These are phyloP conservation scores for Cosmopolites sordidus DNA, from an alignment of 2,888 invertebrate species.

Conservation along the genomic window DNA sequence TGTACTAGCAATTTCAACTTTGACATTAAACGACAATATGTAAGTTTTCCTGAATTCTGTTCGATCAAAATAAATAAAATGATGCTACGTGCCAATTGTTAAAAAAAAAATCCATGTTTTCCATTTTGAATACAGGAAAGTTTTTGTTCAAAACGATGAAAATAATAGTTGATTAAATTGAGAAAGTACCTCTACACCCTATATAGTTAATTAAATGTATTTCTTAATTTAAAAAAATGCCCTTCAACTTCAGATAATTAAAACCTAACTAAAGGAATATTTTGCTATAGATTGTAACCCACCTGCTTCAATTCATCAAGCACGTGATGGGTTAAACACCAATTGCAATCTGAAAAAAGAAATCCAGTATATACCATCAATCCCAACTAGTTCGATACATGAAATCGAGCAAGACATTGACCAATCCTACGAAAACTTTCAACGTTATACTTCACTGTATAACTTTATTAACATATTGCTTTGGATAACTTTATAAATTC, in stretches of 20 bases:
- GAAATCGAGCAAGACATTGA: background rate
- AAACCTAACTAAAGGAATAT: background rate
- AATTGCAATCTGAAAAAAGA: slow-evolving; percentile 56
- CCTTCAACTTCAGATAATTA: slow-evolving; percentile 2
- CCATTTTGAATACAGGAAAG: no score
- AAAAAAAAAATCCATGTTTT: no score
- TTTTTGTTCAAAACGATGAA: no score
- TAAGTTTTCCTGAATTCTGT: no score
- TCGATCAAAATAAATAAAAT: no score
- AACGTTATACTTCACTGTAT: slow-evolving; percentile 51
- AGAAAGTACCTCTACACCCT: no score
- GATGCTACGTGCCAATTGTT: no score
- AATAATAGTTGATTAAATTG: no score
- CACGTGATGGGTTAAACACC: slow-evolving; percentile 49
- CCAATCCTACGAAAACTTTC: background rate
- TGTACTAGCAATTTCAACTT: no score
- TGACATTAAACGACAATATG: no score
- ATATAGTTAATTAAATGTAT: no score
- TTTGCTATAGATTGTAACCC: slow-evolving; percentile 60
- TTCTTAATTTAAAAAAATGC: no score
- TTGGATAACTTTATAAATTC: slow-evolving; percentile 58
- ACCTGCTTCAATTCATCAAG: slow-evolving; percentile 40
- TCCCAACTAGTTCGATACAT: slow-evolving; percentile 38
- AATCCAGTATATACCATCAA: slow-evolving; percentile 56
- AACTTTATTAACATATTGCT: slow-evolving; percentile 56